phyloP scores from a whole-genome alignment of 2,113 vertebrate genomes.

The Proterorhinus semilunaris region DNA sequence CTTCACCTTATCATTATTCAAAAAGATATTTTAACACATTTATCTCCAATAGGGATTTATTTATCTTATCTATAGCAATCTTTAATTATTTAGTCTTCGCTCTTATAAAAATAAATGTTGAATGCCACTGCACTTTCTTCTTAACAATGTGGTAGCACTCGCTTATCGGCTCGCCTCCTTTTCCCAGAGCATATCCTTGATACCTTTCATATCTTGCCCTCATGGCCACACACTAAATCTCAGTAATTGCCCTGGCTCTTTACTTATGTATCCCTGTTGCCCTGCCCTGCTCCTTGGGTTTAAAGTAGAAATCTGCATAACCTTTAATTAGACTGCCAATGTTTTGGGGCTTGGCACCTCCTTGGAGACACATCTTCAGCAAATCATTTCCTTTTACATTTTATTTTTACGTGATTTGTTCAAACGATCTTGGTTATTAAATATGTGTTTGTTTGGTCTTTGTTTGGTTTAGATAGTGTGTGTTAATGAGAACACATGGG shows the following conservation, averaged over 20 bases:
- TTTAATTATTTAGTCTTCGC: conserved; percentile 4
- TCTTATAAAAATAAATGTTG: not conserved
- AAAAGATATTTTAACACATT: not conserved
- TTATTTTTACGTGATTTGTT: conserved; percentile 23
- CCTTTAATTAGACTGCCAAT: conserved; percentile 68
- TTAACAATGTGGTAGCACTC: not conserved
- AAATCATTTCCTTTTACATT: conserved; percentile 40
- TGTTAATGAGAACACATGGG: no score
- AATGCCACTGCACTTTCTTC: not conserved
- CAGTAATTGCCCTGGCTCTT: conserved; percentile 60
- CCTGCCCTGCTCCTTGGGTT: conserved; percentile 52
- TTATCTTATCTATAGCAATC: not conserved
- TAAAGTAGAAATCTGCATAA: conserved; percentile 62
- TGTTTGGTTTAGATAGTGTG: no score
- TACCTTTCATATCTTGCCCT: conserved; percentile 32
- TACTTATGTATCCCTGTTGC: conserved; percentile 62
- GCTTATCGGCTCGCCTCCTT: conserved; percentile 17
- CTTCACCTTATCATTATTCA: not conserved
- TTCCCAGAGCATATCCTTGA: not conserved
- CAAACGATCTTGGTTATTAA: no score
- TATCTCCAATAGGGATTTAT: not conserved
- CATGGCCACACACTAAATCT: conserved; percentile 44
- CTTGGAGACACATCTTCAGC: conserved; percentile 29
- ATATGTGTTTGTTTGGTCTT: no score
- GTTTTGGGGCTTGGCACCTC: conserved; percentile 13